Conservation (phyloP, 2,888 invertebrate species). For the Drosophila mulleri region DNA sequence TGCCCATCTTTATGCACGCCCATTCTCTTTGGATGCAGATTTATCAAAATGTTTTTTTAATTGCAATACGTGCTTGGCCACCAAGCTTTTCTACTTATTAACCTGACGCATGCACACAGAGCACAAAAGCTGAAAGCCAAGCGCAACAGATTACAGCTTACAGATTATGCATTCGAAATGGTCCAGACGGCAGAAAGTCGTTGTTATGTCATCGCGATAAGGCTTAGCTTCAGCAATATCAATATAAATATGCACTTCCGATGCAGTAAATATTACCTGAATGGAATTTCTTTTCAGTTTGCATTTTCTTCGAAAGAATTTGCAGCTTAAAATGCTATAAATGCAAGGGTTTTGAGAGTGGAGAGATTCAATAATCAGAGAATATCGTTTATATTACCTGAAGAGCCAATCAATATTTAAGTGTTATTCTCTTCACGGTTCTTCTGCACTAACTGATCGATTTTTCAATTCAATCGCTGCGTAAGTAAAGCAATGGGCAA, state of each 20-base stretch:
- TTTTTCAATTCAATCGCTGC: neutral
- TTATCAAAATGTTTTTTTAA: slow-evolving; percentile 7
- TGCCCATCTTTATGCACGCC: slow-evolving; percentile 8
- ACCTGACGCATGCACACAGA: slow-evolving; percentile 5
- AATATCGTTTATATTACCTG: neutral
- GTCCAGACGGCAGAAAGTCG: slow-evolving; percentile 18
- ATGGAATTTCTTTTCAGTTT: neutral
- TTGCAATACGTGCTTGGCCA: slow-evolving; percentile 15
- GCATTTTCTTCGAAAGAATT: neutral
- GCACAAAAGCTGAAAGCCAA: slow-evolving; percentile 6
- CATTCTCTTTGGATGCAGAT: neutral
- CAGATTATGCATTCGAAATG: slow-evolving; percentile 5
- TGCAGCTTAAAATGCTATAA: neutral
- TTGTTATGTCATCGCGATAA: slow-evolving; percentile 7
- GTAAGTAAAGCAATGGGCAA: neutral
- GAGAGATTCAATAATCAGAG: neutral
- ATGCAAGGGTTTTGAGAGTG: neutral
- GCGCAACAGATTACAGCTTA: slow-evolving; percentile 1
- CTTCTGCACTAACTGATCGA: neutral
- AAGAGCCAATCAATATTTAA: neutral
- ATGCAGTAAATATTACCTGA: neutral
- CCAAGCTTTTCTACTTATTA: slow-evolving; percentile 3
- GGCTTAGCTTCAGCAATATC: neutral
- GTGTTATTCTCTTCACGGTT: no score
- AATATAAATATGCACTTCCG: neutral